phyloP scores from a whole-genome alignment of 2,888 invertebrate species.

The Eudemis profundana region DNA sequence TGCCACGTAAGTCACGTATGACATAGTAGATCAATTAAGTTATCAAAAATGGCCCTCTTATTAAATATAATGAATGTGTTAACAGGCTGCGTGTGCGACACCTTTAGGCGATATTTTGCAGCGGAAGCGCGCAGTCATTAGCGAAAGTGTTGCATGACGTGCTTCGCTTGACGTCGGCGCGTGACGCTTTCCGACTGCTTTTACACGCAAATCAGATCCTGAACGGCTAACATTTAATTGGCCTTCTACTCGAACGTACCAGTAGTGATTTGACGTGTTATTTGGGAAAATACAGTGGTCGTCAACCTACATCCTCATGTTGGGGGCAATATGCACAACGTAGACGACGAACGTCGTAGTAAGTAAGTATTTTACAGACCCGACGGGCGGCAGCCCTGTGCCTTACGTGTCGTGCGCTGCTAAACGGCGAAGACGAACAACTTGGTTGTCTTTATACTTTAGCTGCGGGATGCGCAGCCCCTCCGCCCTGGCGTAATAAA shows the following conservation, averaged over 20 bases:
- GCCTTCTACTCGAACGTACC: slow-evolving; percentile 7
- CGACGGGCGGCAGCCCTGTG: too few relatives aligned
- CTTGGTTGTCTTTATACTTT: too few relatives aligned
- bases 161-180: slow-evolving; percentile 39
- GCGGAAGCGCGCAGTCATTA: slow-evolving; percentile 57
- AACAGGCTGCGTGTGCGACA: slow-evolving; percentile 24
- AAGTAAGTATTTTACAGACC: too few relatives aligned
- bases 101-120: slow-evolving; percentile 44
- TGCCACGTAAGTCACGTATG: too few relatives aligned
- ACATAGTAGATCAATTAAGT: neutral
- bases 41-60: neutral
- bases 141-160: slow-evolving; percentile 58
- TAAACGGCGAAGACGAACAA: too few relatives aligned
- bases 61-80: slow-evolving; percentile 6
- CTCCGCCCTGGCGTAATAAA: too few relatives aligned
- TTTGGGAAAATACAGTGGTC: neutral
- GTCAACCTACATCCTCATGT: too few relatives aligned
- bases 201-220: slow-evolving; percentile 16
- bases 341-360: too few relatives aligned
- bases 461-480: too few relatives aligned
- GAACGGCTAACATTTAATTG: slow-evolving; percentile 9
- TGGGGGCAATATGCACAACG: too few relatives aligned
- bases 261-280: neutral
- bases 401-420: too few relatives aligned
- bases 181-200: slow-evolving; percentile 35